These are phyloP conservation scores for Chrysocyon brachyurus DNA, from an alignment of 2,797 vertebrate genomes.

Conservation along the genomic window DNA sequence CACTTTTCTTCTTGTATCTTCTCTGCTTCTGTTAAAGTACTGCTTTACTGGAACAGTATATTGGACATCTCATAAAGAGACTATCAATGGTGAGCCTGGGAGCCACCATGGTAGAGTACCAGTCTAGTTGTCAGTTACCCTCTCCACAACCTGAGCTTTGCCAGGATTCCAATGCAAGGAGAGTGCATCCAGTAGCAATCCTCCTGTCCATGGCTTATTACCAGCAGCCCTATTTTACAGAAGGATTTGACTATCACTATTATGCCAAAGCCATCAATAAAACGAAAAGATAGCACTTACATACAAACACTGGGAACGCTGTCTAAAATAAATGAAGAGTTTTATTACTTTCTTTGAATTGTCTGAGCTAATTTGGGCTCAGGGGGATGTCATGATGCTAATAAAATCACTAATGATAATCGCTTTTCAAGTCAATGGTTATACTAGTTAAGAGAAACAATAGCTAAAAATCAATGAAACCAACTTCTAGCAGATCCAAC, in stretches of 20 bases:
- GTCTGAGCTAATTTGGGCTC: not conserved
- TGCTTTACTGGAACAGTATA: not conserved
- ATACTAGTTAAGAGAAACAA: not conserved
- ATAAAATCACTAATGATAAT: slow-evolving; percentile 19
- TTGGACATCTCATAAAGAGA: not conserved
- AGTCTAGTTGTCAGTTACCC: not conserved
- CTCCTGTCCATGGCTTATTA: not conserved
- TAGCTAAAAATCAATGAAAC: slow-evolving; percentile 1
- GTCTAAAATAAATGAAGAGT: slow-evolving; percentile 13
- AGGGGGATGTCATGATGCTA: not conserved
- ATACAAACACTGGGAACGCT: not conserved
- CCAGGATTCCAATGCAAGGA: not conserved
- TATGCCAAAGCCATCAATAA: slow-evolving; percentile 31
- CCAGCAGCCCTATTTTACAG: not conserved
- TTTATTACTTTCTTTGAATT: not conserved
- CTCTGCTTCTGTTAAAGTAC: slow-evolving; percentile 43
- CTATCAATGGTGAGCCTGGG: not conserved
- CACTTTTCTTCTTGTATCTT: not conserved
- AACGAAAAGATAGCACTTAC: not conserved
- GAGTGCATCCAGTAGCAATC: not conserved
- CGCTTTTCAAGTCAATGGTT: not conserved
- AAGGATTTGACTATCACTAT: not conserved
- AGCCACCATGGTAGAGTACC: not conserved
- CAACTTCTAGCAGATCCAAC: slow-evolving; percentile 7
- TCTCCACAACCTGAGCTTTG: not conserved